phyloP scores from a whole-genome alignment of 2,888 invertebrate species.

The Synanthedon andrenaeformis region DNA sequence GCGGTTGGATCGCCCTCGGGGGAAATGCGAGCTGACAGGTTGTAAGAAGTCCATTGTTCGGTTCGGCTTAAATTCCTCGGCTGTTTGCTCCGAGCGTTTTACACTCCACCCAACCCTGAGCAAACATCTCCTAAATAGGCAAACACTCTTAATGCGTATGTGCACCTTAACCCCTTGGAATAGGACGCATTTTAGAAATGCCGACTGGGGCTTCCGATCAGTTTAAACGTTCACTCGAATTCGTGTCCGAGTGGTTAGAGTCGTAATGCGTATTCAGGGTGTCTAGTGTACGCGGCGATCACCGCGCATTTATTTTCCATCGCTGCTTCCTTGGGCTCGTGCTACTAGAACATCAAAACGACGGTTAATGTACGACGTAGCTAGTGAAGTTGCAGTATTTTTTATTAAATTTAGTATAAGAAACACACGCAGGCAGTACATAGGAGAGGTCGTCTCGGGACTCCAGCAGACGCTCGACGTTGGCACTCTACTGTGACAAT shows the following conservation, averaged over 20 bases:
- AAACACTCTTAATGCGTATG: conserved; percentile 17
- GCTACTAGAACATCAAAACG: neutral
- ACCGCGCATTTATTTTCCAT: too few species aligned
- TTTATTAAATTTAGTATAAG: too few species aligned
- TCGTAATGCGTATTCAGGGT: conserved; percentile 13
- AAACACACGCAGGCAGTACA: too few species aligned
- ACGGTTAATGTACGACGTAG: too few species aligned
- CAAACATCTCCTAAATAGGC: conserved; percentile 27
- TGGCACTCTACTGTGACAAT: conserved; percentile 21
- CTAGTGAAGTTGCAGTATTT: too few species aligned
- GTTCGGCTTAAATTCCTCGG: conserved; percentile 23
- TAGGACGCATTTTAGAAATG: too few species aligned
- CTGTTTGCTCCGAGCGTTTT: conserved; percentile 20
- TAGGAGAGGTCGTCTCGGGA: conserved; percentile 4
- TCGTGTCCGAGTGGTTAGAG: conserved; percentile 44
- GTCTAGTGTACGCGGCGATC: too few species aligned
- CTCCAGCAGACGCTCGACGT: conserved; percentile 10
- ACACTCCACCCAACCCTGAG: conserved; percentile 25
- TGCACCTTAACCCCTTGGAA: too few species aligned
- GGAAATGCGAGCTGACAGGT: neutral
- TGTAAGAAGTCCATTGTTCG: conserved; percentile 16
- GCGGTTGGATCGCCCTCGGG: neutral
- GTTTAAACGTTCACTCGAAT: conserved; percentile 32
- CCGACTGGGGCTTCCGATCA: conserved; percentile 6
- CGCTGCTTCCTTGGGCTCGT: conserved; percentile 8